Conservation (phyloP, 2,113 vertebrate genomes). For the Ptilorrhoa leucosticta region DNA sequence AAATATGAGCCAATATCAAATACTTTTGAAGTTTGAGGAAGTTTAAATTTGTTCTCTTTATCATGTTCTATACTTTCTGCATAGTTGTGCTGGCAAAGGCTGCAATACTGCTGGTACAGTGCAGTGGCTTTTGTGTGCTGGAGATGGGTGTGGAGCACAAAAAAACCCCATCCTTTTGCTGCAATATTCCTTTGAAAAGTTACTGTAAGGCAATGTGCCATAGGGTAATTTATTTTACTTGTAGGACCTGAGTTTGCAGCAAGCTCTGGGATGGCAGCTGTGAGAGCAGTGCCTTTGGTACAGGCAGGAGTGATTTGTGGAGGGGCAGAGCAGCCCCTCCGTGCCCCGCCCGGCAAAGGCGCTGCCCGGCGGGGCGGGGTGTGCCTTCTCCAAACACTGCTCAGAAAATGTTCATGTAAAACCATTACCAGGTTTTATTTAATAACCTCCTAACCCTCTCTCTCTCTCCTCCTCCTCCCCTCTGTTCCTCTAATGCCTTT, state of each 20-base stretch:
- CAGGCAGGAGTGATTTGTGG: not conserved
- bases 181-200: not conserved
- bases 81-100: not conserved
- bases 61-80: not conserved
- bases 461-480: conserved; percentile 65
- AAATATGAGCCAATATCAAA: not conserved
- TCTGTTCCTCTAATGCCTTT: conserved; percentile 71
- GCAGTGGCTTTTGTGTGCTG: not conserved
- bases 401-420: conserved; percentile 46
- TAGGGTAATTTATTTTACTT: not conserved
- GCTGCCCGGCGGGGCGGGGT: not conserved
- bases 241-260: not conserved
- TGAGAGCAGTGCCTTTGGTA: not conserved
- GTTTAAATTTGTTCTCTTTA: not conserved
- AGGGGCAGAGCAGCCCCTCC: not conserved
- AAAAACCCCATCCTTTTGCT: not conserved
- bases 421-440: conserved; percentile 63
- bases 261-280: not conserved
- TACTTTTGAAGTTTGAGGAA: not conserved
- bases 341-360: not conserved
- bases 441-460: conserved; percentile 63
- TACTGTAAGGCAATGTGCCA: not conserved
- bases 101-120: not conserved
- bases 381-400: conserved; percentile 21
- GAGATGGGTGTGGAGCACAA: not conserved